These are phyloP conservation scores for Oryzias woworae DNA, from an alignment of 2,113 vertebrate genomes.

Conservation along the genomic window DNA sequence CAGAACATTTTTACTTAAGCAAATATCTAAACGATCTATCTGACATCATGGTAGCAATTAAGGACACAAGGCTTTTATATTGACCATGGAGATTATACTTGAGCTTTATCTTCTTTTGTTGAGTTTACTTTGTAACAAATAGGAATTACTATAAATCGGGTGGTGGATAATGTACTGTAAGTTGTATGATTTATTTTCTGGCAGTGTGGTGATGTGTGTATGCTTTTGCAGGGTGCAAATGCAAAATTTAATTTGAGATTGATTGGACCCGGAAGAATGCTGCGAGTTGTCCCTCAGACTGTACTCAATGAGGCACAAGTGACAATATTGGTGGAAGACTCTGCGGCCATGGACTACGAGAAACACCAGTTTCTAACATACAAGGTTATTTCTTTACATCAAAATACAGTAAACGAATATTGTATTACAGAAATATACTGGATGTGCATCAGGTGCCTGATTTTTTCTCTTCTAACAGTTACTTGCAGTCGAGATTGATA, in stretches of 20 bases:
- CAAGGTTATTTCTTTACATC: slow-evolving; percentile 76
- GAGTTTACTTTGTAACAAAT: slow-evolving; percentile 17
- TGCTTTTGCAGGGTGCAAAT: slow-evolving; percentile 85
- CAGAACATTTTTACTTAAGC: slow-evolving; percentile 16
- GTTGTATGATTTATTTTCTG: slow-evolving; percentile 1
- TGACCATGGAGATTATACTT: slow-evolving; percentile 36
- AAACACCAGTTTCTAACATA: slow-evolving; percentile 86
- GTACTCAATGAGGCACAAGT: slow-evolving; percentile 96
- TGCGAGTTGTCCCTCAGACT: slow-evolving; percentile 91
- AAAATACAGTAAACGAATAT: not conserved
- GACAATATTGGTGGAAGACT: slow-evolving; percentile 93
- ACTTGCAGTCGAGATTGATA: slow-evolving; percentile 92
- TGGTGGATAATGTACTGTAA: slow-evolving; percentile 19
- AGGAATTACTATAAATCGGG: slow-evolving; percentile 37
- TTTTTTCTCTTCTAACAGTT: slow-evolving; percentile 72
- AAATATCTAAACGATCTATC: slow-evolving; percentile 34
- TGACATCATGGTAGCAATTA: slow-evolving; percentile 25
- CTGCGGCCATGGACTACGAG: slow-evolving; percentile 93
- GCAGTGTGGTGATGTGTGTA: slow-evolving; percentile 4
- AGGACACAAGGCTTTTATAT: slow-evolving; percentile 38
- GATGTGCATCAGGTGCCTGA: not conserved
- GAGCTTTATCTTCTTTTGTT: not conserved
- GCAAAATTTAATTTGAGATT: slow-evolving; percentile 93
- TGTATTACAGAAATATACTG: not conserved
- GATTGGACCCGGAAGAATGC: slow-evolving; percentile 86